Percentiles rank a stretch among this genome's conserved stretches.
Evolutionary conservation across 2,888 invertebrate genomes (phyloP).

Genomic region (Capitulum mitella): DNA sequence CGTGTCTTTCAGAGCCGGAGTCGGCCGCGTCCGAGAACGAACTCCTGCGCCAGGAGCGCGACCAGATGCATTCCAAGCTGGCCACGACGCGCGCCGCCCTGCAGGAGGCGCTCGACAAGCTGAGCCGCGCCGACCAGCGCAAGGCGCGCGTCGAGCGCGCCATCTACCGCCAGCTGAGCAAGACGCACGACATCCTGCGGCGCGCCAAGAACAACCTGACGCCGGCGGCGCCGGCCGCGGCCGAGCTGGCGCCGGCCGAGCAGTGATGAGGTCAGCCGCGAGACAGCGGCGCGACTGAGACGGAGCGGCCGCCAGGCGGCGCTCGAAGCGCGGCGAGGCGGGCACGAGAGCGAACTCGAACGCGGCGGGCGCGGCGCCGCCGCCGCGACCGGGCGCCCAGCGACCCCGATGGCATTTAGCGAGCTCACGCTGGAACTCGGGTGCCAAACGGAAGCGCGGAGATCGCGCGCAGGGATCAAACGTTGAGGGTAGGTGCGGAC

Average conservation of each 20-base stretch:
- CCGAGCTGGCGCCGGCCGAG: background rate
- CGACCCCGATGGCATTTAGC: background rate
- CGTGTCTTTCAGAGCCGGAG: slow-evolving; percentile 33
- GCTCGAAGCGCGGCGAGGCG: no score
- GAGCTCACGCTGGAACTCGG: background rate
- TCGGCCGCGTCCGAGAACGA: slow-evolving; percentile 30
- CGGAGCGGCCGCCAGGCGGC: background rate
- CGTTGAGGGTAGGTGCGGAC: background rate
- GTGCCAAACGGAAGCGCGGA: background rate
- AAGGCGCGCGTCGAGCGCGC: slow-evolving; percentile 76
- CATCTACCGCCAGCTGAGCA: slow-evolving; percentile 70
- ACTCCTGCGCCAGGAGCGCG: slow-evolving; percentile 32
- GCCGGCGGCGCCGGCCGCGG: slow-evolving; percentile 34
- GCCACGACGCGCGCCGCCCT: slow-evolving; percentile 48
- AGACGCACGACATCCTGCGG: slow-evolving; percentile 66
- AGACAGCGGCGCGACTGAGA: background rate
- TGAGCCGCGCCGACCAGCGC: slow-evolving; percentile 66
- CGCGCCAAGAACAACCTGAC: slow-evolving; percentile 63
- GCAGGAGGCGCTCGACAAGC: slow-evolving; percentile 66
- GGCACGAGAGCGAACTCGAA: background rate
- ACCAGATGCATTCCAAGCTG: slow-evolving; percentile 32
- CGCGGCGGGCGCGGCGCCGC: background rate
- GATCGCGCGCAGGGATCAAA: background rate
- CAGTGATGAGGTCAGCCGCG: background rate
- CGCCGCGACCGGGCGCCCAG: background rate